phyloP scores from a whole-genome alignment of 92 coral and sea anemone species.

The Umimayanthus kanabou region DNA sequence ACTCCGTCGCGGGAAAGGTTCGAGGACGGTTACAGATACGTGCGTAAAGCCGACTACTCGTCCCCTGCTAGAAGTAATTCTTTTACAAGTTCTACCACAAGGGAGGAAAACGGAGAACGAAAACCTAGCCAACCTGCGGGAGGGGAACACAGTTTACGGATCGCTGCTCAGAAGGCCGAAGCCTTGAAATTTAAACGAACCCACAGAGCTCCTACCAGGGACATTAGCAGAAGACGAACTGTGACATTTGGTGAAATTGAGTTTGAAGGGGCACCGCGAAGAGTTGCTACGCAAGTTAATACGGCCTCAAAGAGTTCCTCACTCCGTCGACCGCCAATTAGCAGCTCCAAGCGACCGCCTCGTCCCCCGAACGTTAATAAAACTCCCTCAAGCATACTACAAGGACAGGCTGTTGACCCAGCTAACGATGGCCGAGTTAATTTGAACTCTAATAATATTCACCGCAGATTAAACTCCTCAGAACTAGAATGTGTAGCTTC shows the following conservation, averaged over 20 bases:
- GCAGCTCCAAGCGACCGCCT: slow-evolving; percentile 17
- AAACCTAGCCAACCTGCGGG: background rate
- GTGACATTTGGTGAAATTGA: slow-evolving; percentile 87
- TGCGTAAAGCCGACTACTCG: background rate
- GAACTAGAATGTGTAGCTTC: slow-evolving; percentile 4
- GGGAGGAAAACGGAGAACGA: background rate
- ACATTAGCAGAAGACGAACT: slow-evolving; percentile 69
- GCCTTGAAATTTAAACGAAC: slow-evolving; percentile 51
- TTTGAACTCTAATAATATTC: background rate
- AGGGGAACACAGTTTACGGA: background rate
- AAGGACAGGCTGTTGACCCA: background rate
- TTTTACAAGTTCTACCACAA: background rate
- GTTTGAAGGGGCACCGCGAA: slow-evolving; percentile 26
- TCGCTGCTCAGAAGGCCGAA: slow-evolving; percentile 19
- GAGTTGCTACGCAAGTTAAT: slow-evolving; percentile 14
- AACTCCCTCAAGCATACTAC: background rate
- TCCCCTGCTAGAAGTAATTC: background rate
- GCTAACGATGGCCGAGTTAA: background rate
- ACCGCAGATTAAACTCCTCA: background rate
- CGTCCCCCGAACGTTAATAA: slow-evolving; percentile 11
- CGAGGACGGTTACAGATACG: background rate
- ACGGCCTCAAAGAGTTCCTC: slow-evolving; percentile 27
- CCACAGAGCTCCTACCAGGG: slow-evolving; percentile 51
- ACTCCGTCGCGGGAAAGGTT: slow-evolving; percentile 12
- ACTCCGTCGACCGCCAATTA: slow-evolving; percentile 27